Base-by-base conservation (phyloP, 2,113 vertebrate species). In the Marmota monax region DNA sequence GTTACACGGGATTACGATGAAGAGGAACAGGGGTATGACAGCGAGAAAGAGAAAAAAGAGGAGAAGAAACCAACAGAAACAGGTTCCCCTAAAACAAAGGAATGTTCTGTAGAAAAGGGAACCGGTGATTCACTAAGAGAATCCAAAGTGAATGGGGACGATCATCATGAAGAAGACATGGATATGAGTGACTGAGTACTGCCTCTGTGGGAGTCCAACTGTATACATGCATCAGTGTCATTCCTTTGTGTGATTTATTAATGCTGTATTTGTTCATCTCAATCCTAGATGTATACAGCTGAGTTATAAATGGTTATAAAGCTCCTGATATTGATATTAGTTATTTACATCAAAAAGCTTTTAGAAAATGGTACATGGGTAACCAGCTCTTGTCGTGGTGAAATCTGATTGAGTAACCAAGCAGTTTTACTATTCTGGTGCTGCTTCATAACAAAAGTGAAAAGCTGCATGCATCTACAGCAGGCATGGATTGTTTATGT, bases 1-100 rank as follows among this genome's bases (percentile, higher is more conserved):
- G 99, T 99, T 98, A 99, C 99, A 76, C 99, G 99, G 96, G 99
- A 99, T 97, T 99, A 99, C 7, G 99, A 99, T 0, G 99, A 99
- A 97, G 99, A 99, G 92, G 99, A 99, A 53, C 99, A 99, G 95
- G 99, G 99, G 2, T 99, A 99, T 1, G 99, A 99, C 99, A 99
- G 99, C 48, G 99, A 99, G 88, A 99, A 99, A 45, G 99, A 99
- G 22, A 99, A 86, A 88, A 99, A 90, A 88, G 99, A 99, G 73
- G 99, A 99, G 45, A 99, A 99, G 98, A 99, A 98, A 80, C 98
- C 98, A 85, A 97, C 98, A 0, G 99, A 99, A 77, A 97, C 98
- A 20, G 98, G 98, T 1, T 99, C 99, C 61, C 99, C 99, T 0
- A 99, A 99, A 97, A 97, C 72, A 3, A 99, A 98, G 89, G 99